Percentiles rank a stretch among this genome's conserved stretches.
phyloP scores from a whole-genome alignment of 2,888 invertebrate genomes.

The Caradrina clavipalpis region DNA sequence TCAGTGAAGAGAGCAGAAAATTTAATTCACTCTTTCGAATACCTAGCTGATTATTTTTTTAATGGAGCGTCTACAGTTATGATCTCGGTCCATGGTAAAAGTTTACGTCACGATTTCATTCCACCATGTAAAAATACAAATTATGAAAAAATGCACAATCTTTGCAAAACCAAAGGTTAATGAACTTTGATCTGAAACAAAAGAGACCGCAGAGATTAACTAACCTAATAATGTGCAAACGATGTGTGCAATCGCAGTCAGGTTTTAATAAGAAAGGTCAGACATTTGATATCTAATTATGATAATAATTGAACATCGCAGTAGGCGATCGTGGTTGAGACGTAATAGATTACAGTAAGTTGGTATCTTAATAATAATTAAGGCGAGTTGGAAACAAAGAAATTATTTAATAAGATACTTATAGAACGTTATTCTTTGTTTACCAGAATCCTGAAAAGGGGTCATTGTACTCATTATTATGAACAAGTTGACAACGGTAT shows the following conservation, averaged over 20 bases:
- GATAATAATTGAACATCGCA: constrained; percentile 59
- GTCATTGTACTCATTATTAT: no score
- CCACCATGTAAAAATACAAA: no score
- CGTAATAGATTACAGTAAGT: constrained; percentile 35
- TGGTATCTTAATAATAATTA: constrained; percentile 20
- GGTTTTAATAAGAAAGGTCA: constrained; percentile 63
- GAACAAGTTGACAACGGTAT: no score
- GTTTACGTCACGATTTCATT: background rate
- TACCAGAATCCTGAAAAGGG: no score
- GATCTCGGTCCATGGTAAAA: no score
- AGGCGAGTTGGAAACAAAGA: constrained; percentile 19
- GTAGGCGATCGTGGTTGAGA: constrained; percentile 44
- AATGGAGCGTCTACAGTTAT: no score
- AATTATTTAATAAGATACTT: background rate
- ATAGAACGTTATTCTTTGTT: no score
- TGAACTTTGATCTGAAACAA: constrained; percentile 41
- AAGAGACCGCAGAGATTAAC: constrained; percentile 32
- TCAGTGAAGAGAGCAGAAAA: background rate
- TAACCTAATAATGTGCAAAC: constrained; percentile 63
- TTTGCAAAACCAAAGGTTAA: constrained; percentile 13
- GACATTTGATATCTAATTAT: constrained; percentile 46
- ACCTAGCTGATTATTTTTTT: no score
- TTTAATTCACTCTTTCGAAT: no score
- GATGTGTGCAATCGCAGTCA: constrained; percentile 59
- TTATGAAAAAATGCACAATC: constrained; percentile 38